These are phyloP conservation scores for Pangasius sanitwongsei DNA, from an alignment of 2,797 vertebrate species.

Conservation along the genomic window DNA sequence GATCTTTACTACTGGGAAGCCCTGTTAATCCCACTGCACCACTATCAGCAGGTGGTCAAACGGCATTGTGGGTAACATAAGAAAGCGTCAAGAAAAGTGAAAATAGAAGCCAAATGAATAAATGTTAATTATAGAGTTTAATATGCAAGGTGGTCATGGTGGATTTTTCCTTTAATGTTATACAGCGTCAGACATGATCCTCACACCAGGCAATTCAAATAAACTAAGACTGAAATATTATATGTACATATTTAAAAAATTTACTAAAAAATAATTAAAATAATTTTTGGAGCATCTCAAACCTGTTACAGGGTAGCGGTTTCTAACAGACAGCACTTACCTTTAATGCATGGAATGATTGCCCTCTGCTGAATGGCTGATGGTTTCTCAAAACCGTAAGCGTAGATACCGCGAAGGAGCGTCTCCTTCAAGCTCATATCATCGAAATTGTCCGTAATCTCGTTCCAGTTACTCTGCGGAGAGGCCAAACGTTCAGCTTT, in stretches of 20 bases:
- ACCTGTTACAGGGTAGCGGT: background rate
- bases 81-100: background rate
- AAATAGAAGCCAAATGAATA: background rate
- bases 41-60: background rate
- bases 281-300: background rate
- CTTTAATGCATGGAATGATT: conserved; percentile 87
- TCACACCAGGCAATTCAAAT: background rate
- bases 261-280: background rate
- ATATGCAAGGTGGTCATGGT: background rate
- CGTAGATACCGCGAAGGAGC: conserved; percentile 84
- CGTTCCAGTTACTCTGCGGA: conserved; percentile 86
- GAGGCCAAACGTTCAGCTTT: background rate
- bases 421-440: conserved; percentile 88
- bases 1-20: background rate
- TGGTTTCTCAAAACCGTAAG: conserved; percentile 88
- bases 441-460: conserved; percentile 88
- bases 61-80: background rate
- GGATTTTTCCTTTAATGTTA: too few relatives aligned
- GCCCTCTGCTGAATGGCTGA: conserved; percentile 88
- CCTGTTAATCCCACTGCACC: background rate
- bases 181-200: background rate
- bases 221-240: too few relatives aligned
- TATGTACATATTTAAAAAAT: too few relatives aligned
- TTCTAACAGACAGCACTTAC: conserved; percentile 57
- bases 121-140: background rate